Evolutionary conservation across 1,140 invertebrate genomes (phyloP).

Genomic region (Cyphomyrmex costatus): DNA sequence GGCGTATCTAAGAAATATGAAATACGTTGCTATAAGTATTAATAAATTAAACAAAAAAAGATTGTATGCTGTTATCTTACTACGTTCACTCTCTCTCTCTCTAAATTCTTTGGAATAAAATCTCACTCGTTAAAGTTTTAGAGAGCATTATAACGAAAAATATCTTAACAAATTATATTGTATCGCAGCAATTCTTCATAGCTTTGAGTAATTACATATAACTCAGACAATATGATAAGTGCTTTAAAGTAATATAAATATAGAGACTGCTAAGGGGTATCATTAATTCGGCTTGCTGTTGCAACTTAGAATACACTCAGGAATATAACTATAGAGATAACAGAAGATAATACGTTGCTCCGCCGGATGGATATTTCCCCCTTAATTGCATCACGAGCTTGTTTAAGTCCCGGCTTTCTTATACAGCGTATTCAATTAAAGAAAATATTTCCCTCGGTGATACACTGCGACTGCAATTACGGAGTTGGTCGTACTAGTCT

Average conservation of each 20-base stretch:
- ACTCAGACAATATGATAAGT: not conserved
- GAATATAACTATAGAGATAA: conserved; percentile 37
- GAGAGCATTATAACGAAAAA: not conserved
- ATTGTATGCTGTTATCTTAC: not conserved
- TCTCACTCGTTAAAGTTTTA: not conserved
- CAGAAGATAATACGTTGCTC: conserved; percentile 29
- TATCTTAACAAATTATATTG: not conserved
- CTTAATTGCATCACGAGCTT: conserved; percentile 55
- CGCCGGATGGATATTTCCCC: conserved; percentile 36
- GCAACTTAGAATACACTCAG: not conserved
- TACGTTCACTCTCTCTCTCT: too few species aligned
- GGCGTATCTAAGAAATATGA: conserved; percentile 76
- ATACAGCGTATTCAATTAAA: conserved; percentile 60
- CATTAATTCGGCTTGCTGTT: not conserved
- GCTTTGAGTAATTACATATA: conserved; percentile 4
- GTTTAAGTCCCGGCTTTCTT: conserved; percentile 55
- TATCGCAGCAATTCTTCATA: not conserved
- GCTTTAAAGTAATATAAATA: not conserved
- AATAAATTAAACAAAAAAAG: not conserved
- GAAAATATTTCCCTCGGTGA: conserved; percentile 61
- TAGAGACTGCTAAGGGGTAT: not conserved
- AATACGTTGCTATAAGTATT: not conserved
- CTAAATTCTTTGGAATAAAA: too few species aligned
- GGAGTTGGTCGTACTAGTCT: conserved; percentile 56
- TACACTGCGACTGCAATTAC: conserved; percentile 62